These are phyloP conservation scores for Rosalia funebris DNA, from an alignment of 2,888 invertebrate genomes.

Conservation along the genomic window DNA sequence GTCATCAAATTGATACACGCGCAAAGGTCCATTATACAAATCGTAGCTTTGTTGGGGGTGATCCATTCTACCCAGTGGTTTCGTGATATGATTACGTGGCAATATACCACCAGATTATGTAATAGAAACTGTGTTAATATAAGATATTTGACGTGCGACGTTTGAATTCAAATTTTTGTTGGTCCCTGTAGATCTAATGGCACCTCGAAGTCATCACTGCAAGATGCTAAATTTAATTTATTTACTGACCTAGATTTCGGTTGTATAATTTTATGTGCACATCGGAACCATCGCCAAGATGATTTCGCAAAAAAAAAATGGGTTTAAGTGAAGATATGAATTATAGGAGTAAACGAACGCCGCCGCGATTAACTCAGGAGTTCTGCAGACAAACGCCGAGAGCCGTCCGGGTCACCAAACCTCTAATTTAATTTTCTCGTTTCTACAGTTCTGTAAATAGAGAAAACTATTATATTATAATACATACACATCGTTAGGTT, in stretches of 20 bases:
- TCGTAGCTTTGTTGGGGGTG: too few species aligned
- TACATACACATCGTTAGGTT: slow-evolving; percentile 5
- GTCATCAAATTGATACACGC: too few species aligned
- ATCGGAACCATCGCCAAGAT: slow-evolving; percentile 9
- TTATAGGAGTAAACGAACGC: not conserved
- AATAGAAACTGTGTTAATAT: too few species aligned
- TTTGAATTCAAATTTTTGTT: too few species aligned
- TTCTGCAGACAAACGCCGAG: not conserved
- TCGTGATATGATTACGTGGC: too few species aligned
- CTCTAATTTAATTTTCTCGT: slow-evolving; percentile 12
- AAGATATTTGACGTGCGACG: too few species aligned
- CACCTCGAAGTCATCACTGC: too few species aligned
- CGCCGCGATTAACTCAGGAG: not conserved
- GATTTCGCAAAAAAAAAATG: slow-evolving; percentile 17
- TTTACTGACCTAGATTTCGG: slow-evolving; percentile 18
- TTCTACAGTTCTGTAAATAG: slow-evolving; percentile 9
- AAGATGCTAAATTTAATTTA: slow-evolving; percentile 8
- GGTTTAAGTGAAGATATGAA: not conserved
- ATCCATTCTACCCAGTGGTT: too few species aligned
- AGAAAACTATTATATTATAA: slow-evolving; percentile 19
- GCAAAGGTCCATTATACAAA: too few species aligned
- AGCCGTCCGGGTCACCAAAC: slow-evolving; percentile 6
- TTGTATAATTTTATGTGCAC: slow-evolving; percentile 18
- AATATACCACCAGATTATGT: too few species aligned
- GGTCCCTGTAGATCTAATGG: too few species aligned